Base-by-base conservation (phyloP, 2,113 vertebrate genomes). In the Psilopogon haemacephalus region DNA sequence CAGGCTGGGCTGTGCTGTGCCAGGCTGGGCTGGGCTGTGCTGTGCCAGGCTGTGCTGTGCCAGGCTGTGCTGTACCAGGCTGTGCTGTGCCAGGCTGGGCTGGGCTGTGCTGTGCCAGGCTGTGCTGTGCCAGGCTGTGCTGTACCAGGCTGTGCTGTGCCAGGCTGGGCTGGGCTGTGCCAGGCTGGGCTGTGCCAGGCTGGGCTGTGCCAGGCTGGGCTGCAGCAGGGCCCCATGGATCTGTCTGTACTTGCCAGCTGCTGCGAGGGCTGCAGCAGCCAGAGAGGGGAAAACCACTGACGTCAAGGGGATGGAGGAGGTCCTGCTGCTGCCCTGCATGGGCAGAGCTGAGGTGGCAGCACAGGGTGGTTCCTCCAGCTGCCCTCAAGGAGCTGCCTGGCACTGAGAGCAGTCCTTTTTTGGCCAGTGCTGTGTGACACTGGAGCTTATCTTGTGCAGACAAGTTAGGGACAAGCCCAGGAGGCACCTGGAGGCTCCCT, bases 261-360 rank as follows among this genome's bases (percentile, higher is more conserved):
- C 28, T 62, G 79, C 0, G 8, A 81, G 62, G 42, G 9, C 63
- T n/a, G 26, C 63, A 1, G 74, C 87, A 83, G 44, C 26, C 26
- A 4, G 28, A 1, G 19, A 64, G 91, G 91, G 89, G 84, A 91
- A 91, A 92, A 90, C 65, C 77, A 33, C 91, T 73, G 91, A 94
- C 77, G 71, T 75, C 89, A 93, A 13, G 0, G 16, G 2, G 55
- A 32, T 6, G 78, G 81, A 79, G 38, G 87, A 18, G 88, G 50
- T 59, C 20, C 40, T 9, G 55, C 26, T 30, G 78, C 74, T 38
- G 67, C 59, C 88, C 72, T 6, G 84, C 72, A 0, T 0, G 24
- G 75, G 52, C 30, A 46, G 1, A 8, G 48, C 63, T 7, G 8
- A 60, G 55, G 62, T 23, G 56, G 48, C 75, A 85, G 86, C 71